Percentiles rank a stretch among this genome's conserved stretches.
These are phyloP conservation scores for Drosophila aff. DNA, from an alignment of 1,140 invertebrate genomes.

Conservation along the genomic window DNA sequence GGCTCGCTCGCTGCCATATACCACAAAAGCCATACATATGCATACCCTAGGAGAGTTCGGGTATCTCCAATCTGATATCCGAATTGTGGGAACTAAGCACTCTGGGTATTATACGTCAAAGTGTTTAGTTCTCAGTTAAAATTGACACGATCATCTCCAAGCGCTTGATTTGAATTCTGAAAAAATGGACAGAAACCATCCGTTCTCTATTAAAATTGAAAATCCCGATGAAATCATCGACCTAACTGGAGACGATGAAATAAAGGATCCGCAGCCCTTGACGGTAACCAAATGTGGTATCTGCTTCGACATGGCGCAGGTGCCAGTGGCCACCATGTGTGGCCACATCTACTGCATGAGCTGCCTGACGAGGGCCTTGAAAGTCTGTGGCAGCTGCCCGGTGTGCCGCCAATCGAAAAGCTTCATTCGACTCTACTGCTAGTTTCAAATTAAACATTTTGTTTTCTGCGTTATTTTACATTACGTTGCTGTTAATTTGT, in stretches of 20 bases:
- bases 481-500: not conserved
- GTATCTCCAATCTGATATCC: not conserved
- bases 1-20: slow-evolving; percentile 45
- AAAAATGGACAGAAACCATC: not conserved
- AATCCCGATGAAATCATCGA: not conserved
- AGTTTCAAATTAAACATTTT: too few species aligned
- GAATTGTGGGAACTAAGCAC: not conserved
- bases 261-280: accelerated
- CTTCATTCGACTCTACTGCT: not conserved
- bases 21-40: slow-evolving; percentile 47
- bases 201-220: not conserved
- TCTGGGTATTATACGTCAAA: too few species aligned
- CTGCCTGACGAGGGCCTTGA: not conserved
- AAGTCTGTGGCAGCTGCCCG: not conserved
- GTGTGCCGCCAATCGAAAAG: not conserved
- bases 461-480: not conserved
- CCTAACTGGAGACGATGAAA: not conserved
- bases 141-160: not conserved
- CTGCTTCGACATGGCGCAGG: not conserved
- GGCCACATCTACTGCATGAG: not conserved
- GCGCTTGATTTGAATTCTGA: not conserved
- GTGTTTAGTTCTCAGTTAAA: too few species aligned
- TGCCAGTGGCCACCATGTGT: not conserved
- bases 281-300: not conserved
- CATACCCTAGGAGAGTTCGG: slow-evolving; percentile 10